phyloP scores from a whole-genome alignment of 2,888 invertebrate species.

The Agrotis segetum region DNA sequence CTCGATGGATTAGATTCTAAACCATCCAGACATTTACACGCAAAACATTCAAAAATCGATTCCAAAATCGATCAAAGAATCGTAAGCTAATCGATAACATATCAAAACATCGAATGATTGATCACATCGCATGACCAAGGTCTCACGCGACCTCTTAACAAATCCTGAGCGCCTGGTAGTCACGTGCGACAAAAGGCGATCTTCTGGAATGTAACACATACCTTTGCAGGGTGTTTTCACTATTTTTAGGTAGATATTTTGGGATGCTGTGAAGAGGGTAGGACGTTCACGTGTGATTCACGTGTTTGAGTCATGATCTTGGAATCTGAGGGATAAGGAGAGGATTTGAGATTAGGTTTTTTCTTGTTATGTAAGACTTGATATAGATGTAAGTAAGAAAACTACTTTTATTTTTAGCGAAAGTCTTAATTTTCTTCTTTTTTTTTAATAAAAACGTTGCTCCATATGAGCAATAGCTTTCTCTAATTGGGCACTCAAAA shows the following conservation, averaged over 20 bases:
- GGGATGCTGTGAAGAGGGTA: slow-evolving; percentile 41
- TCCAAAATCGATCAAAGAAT: slow-evolving; percentile 52
- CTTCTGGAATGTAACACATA: slow-evolving; percentile 6
- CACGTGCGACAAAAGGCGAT: slow-evolving; percentile 40
- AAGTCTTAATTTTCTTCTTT: not conserved
- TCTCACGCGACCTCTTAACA: slow-evolving; percentile 27
- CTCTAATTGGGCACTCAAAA: not conserved
- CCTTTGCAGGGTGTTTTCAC: not conserved
- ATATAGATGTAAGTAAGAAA: not conserved
- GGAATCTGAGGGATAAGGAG: not conserved
- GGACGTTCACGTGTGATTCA: slow-evolving; percentile 29
- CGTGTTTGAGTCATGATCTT: not conserved
- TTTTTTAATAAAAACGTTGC: too few species aligned
- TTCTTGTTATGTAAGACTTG: not conserved
- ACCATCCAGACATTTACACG: not conserved
- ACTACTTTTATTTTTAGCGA: not conserved
- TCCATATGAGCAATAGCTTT: not conserved
- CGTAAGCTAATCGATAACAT: slow-evolving; percentile 51
- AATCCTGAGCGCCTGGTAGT: not conserved
- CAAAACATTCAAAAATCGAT: slow-evolving; percentile 44
- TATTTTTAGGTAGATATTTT: slow-evolving; percentile 22
- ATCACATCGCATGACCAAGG: slow-evolving; percentile 27
- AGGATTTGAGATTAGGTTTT: not conserved
- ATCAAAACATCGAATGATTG: slow-evolving; percentile 58
- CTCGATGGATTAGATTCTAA: too few species aligned